A percentile compares a stretch with the other conserved stretches of the same genome.
These are phyloP conservation scores for Drosophila parthenogenetica DNA, from an alignment of 2,888 invertebrate genomes.

Conservation along the genomic window DNA sequence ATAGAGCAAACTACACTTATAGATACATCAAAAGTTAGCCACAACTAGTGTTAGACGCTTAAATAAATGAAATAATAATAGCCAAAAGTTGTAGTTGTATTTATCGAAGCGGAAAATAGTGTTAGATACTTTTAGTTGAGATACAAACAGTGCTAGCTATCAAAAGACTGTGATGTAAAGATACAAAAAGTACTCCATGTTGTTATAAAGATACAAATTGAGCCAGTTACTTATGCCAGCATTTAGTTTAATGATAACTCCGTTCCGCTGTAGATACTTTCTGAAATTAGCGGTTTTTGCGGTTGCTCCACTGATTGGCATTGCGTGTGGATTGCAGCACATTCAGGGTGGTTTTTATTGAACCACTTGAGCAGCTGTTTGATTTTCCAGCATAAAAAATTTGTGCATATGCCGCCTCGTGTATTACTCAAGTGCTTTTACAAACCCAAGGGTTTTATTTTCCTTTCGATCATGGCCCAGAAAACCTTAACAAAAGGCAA, in stretches of 20 bases:
- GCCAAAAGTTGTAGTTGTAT: neutral
- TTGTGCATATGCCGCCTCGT: constrained; percentile 62
- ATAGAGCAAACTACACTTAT: neutral
- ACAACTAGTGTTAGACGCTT: neutral
- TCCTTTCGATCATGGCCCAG: neutral
- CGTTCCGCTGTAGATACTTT: constrained; percentile 5
- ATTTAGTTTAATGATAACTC: no score
- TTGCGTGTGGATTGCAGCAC: constrained; percentile 31
- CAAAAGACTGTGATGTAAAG: no score
- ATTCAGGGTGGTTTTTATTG: constrained; percentile 41
- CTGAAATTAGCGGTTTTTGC: constrained; percentile 26
- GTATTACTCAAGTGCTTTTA: constrained; percentile 33
- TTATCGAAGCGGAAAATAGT: neutral
- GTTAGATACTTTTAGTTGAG: no score
- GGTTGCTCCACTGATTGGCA: constrained; percentile 45
- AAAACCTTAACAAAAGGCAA: constrained; percentile 44
- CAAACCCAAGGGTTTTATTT: constrained; percentile 9
- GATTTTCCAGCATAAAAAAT: constrained; percentile 62
- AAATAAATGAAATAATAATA: neutral
- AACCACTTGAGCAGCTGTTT: constrained; percentile 68
- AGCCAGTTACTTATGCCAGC: neutral
- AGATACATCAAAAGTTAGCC: constrained; percentile 1
- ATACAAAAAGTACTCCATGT: no score
- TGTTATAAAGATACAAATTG: neutral
- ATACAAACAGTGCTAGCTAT: no score